These are phyloP conservation scores for Meteorus sp. DNA, from an alignment of 1,140 invertebrate genomes.

Conservation along the genomic window DNA sequence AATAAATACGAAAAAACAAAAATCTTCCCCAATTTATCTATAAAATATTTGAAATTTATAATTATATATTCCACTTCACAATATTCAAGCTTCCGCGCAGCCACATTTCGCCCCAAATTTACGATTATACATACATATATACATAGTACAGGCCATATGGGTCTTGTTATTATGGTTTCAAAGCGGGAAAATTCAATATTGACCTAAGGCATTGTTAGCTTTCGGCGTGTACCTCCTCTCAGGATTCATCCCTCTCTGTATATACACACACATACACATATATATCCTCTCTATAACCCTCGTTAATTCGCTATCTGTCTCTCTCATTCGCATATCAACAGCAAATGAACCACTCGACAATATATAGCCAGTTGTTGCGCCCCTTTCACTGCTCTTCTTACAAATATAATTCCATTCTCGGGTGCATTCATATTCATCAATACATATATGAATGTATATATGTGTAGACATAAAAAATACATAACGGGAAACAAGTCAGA, in stretches of 20 bases:
- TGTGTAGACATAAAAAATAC: neutral
- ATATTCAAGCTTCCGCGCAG: too few species aligned
- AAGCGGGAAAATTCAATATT: constrained; percentile 30
- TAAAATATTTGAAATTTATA: neutral
- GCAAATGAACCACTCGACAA: too few species aligned
- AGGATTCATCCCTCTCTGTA: neutral
- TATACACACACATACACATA: neutral
- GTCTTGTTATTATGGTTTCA: constrained; percentile 24
- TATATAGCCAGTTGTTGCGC: too few species aligned
- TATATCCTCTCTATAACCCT: too few species aligned
- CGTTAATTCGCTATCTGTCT: neutral
- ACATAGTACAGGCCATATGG: constrained; percentile 8
- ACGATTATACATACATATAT: neutral
- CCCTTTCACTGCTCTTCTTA: neutral
- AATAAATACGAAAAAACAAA: too few species aligned
- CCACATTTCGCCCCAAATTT: too few species aligned
- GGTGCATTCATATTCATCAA: too few species aligned
- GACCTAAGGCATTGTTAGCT: constrained; percentile 24
- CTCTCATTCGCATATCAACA: neutral
- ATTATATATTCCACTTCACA: too few species aligned
- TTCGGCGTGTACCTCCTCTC: neutral
- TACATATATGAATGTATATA: constrained; percentile 7
- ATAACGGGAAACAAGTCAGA: neutral
- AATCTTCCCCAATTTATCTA: too few species aligned
- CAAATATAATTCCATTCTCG: constrained; percentile 1